Evolutionary conservation across 2,113 vertebrate genomes (phyloP), one percentile per base, ranked within the genome.

Genomic region (Myotis yumanensis): DNA sequence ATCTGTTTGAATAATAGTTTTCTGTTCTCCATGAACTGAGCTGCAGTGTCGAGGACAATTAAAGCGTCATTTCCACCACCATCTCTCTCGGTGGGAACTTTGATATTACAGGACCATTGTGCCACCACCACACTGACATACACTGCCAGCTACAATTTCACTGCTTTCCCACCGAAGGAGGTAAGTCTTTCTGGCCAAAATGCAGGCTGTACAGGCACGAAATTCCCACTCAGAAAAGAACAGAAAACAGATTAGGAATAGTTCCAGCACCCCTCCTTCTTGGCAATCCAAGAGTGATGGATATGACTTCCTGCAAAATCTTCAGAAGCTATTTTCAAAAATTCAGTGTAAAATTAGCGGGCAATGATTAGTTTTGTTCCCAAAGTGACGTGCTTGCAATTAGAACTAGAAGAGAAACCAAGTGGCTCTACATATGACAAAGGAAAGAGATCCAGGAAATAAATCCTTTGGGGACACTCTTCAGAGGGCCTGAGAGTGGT

Each of bases 1-100:
- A 97, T 97, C 97, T 97, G 97, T 97, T 97, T 97, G 92, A 97
- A 97, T 95, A 97, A 97, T 96, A 92, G 85, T 96, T 96, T 97
- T 97, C 88, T 93, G 86, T 96, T 96, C 90, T 97, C 85, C 10
- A 52, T 83, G 82, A 96, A 86, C 95, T 89, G 75, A 96, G 71
- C 77, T 81, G 52, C 88, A 86, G 62, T 83, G 90, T 80, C 0
- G 95, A 95, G 90, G 95, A 95, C 95, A 96, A 94, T 94, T 93
- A 96, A 95, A 92, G 93, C 48, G 0, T 91, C 87, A 35, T 91
- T 91, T 92, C 86, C 35, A 94, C 66, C 10, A 54, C 93, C 81
- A 75, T 94, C 87, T 96, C 86, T 95, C 90, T 89, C 82, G 0
- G 94, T 6, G 7, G 92, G 93, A 93, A 79, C 75, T 77, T 66